A percentile compares a stretch with the other conserved stretches of the same genome.
phyloP scores from a whole-genome alignment of 2,888 invertebrate genomes.

The Mythimna loreyi region DNA sequence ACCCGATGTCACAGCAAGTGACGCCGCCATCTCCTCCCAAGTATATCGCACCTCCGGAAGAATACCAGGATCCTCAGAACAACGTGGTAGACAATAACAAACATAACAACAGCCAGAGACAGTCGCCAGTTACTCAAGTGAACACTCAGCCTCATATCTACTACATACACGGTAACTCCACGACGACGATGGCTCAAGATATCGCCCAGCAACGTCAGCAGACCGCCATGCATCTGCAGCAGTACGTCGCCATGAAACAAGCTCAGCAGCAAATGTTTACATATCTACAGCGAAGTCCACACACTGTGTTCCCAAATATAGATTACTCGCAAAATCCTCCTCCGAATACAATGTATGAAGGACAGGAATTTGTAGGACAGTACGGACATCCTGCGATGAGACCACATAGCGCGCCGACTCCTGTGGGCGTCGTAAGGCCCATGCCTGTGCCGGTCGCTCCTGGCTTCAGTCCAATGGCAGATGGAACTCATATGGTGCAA shows the following conservation, averaged over 20 bases:
- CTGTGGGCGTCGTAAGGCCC: slow-evolving; percentile 81
- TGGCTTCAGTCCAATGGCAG: slow-evolving; percentile 76
- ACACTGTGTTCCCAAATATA: slow-evolving; percentile 85
- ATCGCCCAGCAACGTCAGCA: slow-evolving; percentile 87
- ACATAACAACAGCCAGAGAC: slow-evolving; percentile 70
- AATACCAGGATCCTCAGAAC: slow-evolving; percentile 87
- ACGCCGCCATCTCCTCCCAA: slow-evolving; percentile 86
- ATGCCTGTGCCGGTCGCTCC: slow-evolving; percentile 80
- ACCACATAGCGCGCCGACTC: slow-evolving; percentile 84
- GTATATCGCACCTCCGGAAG: slow-evolving; percentile 87
- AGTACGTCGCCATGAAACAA: slow-evolving; percentile 90
- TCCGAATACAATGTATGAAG: slow-evolving; percentile 80
- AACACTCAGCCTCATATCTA: slow-evolving; percentile 84
- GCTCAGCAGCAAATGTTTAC: slow-evolving; percentile 89
- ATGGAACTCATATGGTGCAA: slow-evolving; percentile 83
- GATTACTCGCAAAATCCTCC: slow-evolving; percentile 77
- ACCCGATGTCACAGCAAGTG: slow-evolving; percentile 87
- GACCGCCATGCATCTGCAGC: slow-evolving; percentile 87
- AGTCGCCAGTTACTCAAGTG: slow-evolving; percentile 70
- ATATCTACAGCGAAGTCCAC: slow-evolving; percentile 85
- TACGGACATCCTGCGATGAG: slow-evolving; percentile 82
- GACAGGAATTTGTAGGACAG: slow-evolving; percentile 81
- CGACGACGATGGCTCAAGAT: slow-evolving; percentile 78
- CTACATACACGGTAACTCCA: slow-evolving; percentile 85
- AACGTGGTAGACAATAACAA: slow-evolving; percentile 78